A percentile compares a stretch with the other conserved stretches of the same genome.
These are phyloP conservation scores for Pimpla rufipes DNA, from an alignment of 2,888 invertebrate species.

Conservation along the genomic window DNA sequence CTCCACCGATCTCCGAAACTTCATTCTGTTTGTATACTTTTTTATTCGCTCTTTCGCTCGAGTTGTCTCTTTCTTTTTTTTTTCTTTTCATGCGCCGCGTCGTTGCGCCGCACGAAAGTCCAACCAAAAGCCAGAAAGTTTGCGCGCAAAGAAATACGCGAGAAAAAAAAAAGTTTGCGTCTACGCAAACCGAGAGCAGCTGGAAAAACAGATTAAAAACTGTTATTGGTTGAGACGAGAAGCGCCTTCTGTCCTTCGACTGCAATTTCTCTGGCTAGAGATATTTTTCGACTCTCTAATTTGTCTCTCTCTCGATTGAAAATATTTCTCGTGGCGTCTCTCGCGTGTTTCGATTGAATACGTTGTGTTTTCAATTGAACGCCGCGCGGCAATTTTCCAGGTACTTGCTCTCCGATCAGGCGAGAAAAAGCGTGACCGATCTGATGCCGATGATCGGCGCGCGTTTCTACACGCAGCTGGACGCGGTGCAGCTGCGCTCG, in stretches of 20 bases:
- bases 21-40: constrained; percentile 91
- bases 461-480: constrained; percentile 97
- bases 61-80: constrained; percentile 23
- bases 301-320: too few relatives aligned
- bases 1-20: constrained; percentile 96
- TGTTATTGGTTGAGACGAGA: too few relatives aligned
- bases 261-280: too few relatives aligned
- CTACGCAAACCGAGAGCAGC: too few relatives aligned
- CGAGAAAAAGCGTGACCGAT: constrained; percentile 94
- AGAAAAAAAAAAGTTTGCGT: too few relatives aligned
- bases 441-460: constrained; percentile 99
- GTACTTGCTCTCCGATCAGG: constrained; percentile 90
- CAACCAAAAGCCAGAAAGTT: too few relatives aligned
- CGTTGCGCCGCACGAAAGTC: too few relatives aligned
- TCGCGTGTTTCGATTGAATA: background rate
- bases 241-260: too few relatives aligned
- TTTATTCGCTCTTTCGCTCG: constrained; percentile 45
- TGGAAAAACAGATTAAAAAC: too few relatives aligned
- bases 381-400: constrained; percentile 84
- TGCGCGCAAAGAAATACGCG: too few relatives aligned
- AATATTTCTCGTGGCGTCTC: too few relatives aligned
- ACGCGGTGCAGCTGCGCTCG: constrained; percentile 94
- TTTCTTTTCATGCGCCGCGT: constrained; percentile 18
- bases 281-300: too few relatives aligned
- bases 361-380: background rate